Base-by-base conservation (phyloP, 1,140 invertebrate species). In the Neodiprion fabricii region DNA sequence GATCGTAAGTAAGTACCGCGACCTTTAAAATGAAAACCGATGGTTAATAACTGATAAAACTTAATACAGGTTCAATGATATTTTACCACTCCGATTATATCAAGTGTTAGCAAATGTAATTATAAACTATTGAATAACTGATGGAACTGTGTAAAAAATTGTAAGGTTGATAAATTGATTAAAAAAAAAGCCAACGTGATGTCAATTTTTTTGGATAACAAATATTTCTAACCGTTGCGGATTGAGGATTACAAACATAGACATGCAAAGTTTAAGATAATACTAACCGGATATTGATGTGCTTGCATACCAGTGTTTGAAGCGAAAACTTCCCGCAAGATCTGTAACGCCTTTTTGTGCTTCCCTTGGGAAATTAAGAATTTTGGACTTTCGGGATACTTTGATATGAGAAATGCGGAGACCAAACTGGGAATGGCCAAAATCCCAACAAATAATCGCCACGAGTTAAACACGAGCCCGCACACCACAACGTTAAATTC, bases 301-400 rank as follows among this genome's bases (percentile, higher is more conserved):
- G 80, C 65, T 1, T 78, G 69, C 17, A 76, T 75, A 21, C 87
- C 85, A 14, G 90, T 91, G 76, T 94, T 94, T 9, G 79, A 76
- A 2, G 86, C 83, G 74, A 91, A 93, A 71, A 94, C 91, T 0
- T 77, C 84, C 66, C 85, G 85, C n/a, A 94, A 81, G 2, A 91
- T 84, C 47, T 88, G 76, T 1, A 94, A 76, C 1, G 93, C 89
- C 77, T 91, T 89, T 1, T 91, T 85, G 12, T 86, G 78, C 72
- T 86, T 86, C 75, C 92, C 91, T 84, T 91, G 88, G 0, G 90
- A 88, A n/a, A 95, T 82, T 4, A 92, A 85, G 82, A 91, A 95
- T 78, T 94, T 94, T 0, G 95, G 94, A 75, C 93, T 95, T 82
- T 96, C 94, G 0, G 92, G 91, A 0, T 92, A 83, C 10, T 89